Conservation (phyloP, 2,888 invertebrate genomes). For the Drosophila histrio region DNA sequence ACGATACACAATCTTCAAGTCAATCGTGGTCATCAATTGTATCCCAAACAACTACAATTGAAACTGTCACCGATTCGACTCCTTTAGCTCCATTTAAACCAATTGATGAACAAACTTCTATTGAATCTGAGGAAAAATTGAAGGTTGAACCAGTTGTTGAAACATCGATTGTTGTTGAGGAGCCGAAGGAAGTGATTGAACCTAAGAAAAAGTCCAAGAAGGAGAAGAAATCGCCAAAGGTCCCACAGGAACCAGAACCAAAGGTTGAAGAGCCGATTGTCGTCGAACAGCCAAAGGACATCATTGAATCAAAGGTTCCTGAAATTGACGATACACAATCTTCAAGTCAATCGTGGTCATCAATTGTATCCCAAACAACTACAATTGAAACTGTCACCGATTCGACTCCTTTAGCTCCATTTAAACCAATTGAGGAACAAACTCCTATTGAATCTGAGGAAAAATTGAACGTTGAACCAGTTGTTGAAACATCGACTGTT, state of each 20-base stretch:
- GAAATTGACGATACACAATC: background rate
- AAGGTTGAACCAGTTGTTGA: background rate
- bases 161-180: background rate
- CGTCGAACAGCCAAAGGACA: background rate
- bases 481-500: too few relatives aligned
- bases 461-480: background rate
- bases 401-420: background rate
- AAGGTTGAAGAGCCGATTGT: background rate
- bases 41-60: background rate
- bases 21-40: background rate
- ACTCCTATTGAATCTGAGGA: conserved; percentile 1
- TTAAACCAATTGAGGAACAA: background rate
- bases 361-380: background rate
- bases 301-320: background rate
- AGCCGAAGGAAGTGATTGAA: background rate
- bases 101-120: background rate
- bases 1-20: background rate
- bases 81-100: background rate
- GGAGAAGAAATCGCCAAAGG: background rate
- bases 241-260: background rate
- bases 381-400: background rate
- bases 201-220: background rate
- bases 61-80: background rate
- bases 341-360: background rate
- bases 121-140: background rate